Evolutionary conservation across 2,888 invertebrate genomes (phyloP), one percentile per base, ranked within the genome.

Genomic region (Xestoiulus laeticollis): DNA sequence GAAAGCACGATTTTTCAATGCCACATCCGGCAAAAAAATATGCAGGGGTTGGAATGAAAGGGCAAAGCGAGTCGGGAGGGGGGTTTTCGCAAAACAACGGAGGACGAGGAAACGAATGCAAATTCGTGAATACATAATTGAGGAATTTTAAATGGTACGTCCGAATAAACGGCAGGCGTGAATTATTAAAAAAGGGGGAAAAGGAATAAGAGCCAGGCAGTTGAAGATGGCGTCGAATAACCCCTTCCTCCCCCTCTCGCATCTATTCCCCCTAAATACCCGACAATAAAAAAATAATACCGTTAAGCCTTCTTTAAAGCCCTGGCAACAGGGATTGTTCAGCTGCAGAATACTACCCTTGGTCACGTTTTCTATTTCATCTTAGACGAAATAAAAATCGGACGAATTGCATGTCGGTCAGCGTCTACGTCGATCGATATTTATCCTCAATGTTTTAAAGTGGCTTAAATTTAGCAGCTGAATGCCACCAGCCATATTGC

Each of bases 41-140:
- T n/a, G n/a, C 59, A 59, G n/a, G n/a, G n/a, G 48, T 48, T 48
- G n/a, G n/a, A 59, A 59, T n/a, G 59, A n/a, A n/a, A 59, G 59
- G 59, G n/a, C 59, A 59, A n/a, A 59, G 59, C 19, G n/a, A 59
- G 59, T 16, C 19, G 19, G 59, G n/a, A 59, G 59, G 59, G 59
- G n/a, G 59, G 59, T n/a, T 19, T n/a, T 59, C 59, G 59, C 8
- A 59, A 59, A 59, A 19, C 19, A 59, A 19, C 19, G 6, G 59
- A 2, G 19, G 59, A 59, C 59, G 59, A 59, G 59, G 59, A 59
- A 59, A 59, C n/a, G 3, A n/a, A 59, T 59, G 59, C 59, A n/a
- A 59, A 59, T 59, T 59, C 59, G n/a, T n/a, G 59, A 59, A 59
- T 59, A n/a, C 59, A n/a, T 59, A 59, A 59, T 59, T n/a, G n/a